These are phyloP conservation scores for Thecophora atra DNA, from an alignment of 2,888 invertebrate genomes.

Conservation along the genomic window DNA sequence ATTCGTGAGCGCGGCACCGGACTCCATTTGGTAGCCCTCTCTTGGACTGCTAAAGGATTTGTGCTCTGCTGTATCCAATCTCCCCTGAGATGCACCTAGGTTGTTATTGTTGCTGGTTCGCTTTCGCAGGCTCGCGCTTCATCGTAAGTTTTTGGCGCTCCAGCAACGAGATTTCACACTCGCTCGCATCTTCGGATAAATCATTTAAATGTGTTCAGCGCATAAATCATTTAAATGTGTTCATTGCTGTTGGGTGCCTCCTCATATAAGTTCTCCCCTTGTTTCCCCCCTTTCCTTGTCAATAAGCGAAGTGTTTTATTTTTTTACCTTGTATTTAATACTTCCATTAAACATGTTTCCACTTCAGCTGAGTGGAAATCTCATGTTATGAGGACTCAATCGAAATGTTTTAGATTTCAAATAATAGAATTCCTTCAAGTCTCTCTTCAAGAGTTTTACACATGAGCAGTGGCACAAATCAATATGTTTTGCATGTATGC, in stretches of 20 bases:
- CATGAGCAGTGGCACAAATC: too few species aligned
- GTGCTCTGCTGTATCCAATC: too few species aligned
- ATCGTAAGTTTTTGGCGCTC: neutral
- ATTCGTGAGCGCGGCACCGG: too few species aligned
- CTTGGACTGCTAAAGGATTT: too few species aligned
- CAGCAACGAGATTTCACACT: conserved; percentile 15
- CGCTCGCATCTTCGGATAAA: neutral
- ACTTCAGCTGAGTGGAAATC: neutral
- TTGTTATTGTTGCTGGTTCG: conserved; percentile 18
- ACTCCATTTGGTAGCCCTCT: too few species aligned
- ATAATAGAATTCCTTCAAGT: too few species aligned
- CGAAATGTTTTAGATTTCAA: too few species aligned
- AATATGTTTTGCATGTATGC: too few species aligned
- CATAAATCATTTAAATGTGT: conserved; percentile 26
- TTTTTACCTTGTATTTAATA: neutral
- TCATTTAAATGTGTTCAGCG: neutral
- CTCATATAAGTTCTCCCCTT: neutral
- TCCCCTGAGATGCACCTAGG: neutral
- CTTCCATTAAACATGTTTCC: conserved; percentile 6
- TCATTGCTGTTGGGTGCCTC: neutral
- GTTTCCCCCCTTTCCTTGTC: neutral
- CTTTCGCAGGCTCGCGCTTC: conserved; percentile 12
- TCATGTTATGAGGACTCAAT: too few species aligned
- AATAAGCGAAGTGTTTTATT: conserved; percentile 6
- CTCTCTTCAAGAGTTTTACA: too few species aligned